Percentiles rank a stretch among this genome's conserved stretches.
phyloP scores from a whole-genome alignment of 2,888 invertebrate species.

The Lycocerus yunnanus region DNA sequence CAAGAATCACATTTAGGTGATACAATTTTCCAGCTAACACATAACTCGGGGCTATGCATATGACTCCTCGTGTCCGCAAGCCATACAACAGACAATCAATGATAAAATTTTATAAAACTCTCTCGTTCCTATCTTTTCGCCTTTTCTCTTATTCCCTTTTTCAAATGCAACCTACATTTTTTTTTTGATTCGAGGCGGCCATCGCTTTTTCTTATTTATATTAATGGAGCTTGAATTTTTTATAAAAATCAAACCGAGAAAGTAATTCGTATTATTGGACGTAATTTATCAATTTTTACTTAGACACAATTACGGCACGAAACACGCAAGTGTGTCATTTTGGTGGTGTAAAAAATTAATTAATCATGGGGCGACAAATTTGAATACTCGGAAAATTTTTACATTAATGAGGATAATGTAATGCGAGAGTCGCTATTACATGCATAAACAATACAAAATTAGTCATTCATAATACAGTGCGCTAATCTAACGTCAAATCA shows the following conservation, averaged over 20 bases:
- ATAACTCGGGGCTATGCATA: slow-evolving; percentile 34
- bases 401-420: background rate
- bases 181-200: background rate
- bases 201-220: background rate
- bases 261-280: background rate
- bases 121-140: background rate
- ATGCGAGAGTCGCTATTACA: slow-evolving; percentile 33
- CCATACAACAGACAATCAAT: slow-evolving; percentile 15
- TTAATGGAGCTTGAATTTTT: background rate
- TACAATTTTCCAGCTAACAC: slow-evolving; percentile 45
- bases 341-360: slow-evolving; percentile 20
- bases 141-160: background rate
- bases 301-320: background rate
- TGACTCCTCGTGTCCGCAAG: slow-evolving; percentile 26
- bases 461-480: slow-evolving; percentile 38
- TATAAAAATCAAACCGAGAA: background rate
- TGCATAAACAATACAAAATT: slow-evolving; percentile 46
- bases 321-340: slow-evolving; percentile 28
- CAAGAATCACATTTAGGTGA: slow-evolving; percentile 47
- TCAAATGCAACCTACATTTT: background rate
- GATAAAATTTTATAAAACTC: background rate
- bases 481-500: slow-evolving; percentile 43
- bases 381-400: background rate
- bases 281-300: background rate
- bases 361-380: slow-evolving; percentile 5